phyloP scores from a whole-genome alignment of 2,888 invertebrate genomes.

The Lampropteryx suffumata region DNA sequence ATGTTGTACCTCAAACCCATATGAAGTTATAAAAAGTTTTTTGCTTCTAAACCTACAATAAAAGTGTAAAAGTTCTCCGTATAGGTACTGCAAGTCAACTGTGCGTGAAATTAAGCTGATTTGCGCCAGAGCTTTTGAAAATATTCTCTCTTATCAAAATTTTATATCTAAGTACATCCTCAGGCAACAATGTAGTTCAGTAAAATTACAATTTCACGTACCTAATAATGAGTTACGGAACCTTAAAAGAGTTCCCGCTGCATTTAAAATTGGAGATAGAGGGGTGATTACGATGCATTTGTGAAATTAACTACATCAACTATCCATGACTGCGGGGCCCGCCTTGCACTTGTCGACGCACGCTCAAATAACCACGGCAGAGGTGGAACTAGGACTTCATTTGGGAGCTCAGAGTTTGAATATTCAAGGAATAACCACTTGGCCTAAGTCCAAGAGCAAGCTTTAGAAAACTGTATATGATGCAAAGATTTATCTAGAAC shows the following conservation, averaged over 20 bases:
- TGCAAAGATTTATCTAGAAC: too few relatives aligned
- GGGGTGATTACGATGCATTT: conserved; percentile 32
- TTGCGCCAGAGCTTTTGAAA: too few relatives aligned
- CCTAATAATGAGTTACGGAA: conserved; percentile 30
- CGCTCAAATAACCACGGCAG: conserved; percentile 4
- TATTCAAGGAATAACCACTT: too few relatives aligned
- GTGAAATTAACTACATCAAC: conserved; percentile 30
- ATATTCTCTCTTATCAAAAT: background rate
- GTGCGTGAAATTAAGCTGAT: too few relatives aligned
- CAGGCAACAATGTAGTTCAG: conserved; percentile 18
- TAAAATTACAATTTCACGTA: conserved; percentile 25
- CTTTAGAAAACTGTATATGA: too few relatives aligned
- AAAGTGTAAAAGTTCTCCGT: too few relatives aligned
- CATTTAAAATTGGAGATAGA: conserved; percentile 29
- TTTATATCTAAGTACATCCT: conserved; percentile 11
- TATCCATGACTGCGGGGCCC: conserved; percentile 26
- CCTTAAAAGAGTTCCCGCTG: conserved; percentile 25
- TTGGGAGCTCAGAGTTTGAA: background rate
- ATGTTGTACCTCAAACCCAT: too few relatives aligned
- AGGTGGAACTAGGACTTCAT: background rate
- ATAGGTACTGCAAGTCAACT: too few relatives aligned
- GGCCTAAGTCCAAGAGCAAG: too few relatives aligned
- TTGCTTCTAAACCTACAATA: too few relatives aligned
- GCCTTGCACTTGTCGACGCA: conserved; percentile 21
- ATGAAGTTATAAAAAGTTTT: too few relatives aligned